Evolutionary conservation across 2,888 invertebrate species (phyloP), one percentile per base, ranked within the genome.

Genomic region (Phasia obesa): DNA sequence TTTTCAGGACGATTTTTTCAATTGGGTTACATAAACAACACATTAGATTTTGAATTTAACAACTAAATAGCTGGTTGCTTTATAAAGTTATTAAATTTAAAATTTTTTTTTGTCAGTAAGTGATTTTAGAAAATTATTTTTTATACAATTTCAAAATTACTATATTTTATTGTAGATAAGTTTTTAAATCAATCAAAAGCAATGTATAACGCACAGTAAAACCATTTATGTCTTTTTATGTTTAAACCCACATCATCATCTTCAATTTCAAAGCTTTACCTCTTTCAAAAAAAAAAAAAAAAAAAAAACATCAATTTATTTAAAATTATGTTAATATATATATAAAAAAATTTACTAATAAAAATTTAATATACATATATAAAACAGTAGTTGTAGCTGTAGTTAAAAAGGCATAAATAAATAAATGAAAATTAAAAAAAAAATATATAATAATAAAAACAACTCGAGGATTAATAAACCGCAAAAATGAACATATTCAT

Each of bases 331-430:
- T 69, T 69, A 65, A 71, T 65, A 65, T 31, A 60, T 25, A 55
- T 15, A n/a, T n/a, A 35, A 35, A 60, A 65, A 79, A 59, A 27
- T 35, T 67, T 65, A 73, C 31, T 59, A 78, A 70, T 38, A 47
- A 49, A 75, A 73, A 57, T 51, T 55, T 42, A 23, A 64, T 49
- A 78, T 57, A 81, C 55, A 70, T 27, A 75, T 70, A 76, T 70
- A 64, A 79, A 79, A 79, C 65, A 67, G 79, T 83, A 83, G 83
- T 76, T 75, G 83, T 83, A 83, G 83, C 71, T 62, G 83, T 83
- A 83, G 83, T 71, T 79, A 83, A 83, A 76, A 70, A n/a, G 53
- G 67, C 73, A 57, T 25, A 76, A 23, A 62, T 53, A 53, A 70
- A 75, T 55, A 64, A 65, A 51, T 35, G 21, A 65, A 38, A 65